These are phyloP conservation scores for Eupeodes luniger DNA, from an alignment of 2,888 invertebrate genomes.

Conservation along the genomic window DNA sequence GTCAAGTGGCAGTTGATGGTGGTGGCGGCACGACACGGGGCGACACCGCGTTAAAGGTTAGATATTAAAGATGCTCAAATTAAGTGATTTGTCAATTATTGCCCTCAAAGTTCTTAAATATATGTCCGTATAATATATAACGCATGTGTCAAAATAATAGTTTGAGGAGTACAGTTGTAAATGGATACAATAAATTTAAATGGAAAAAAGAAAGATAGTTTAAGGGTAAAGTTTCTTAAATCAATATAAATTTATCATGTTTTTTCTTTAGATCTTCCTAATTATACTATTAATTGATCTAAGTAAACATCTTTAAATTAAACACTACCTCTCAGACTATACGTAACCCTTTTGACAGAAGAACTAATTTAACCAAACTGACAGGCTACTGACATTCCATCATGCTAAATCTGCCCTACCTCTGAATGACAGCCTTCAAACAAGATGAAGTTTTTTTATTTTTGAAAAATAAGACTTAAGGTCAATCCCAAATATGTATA, in stretches of 20 bases:
- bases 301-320: too few species aligned
- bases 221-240: too few species aligned
- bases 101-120: slow-evolving; percentile 14
- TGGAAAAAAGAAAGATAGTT: too few species aligned
- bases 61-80: slow-evolving; percentile 40
- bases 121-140: not conserved
- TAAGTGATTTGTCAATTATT: slow-evolving; percentile 49
- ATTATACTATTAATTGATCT: too few species aligned
- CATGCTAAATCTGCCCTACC: slow-evolving; percentile 22
- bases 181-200: not conserved
- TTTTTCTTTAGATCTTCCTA: too few species aligned
- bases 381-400: slow-evolving; percentile 10
- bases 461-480: slow-evolving; percentile 10
- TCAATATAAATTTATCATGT: too few species aligned
- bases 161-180: not conserved
- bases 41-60: not conserved
- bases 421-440: slow-evolving; percentile 4
- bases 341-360: not conserved
- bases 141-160: not conserved
- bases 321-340: not conserved
- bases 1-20: slow-evolving; percentile 37
- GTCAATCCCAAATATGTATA: slow-evolving; percentile 27
- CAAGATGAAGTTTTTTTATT: slow-evolving; percentile 36
- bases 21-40: not conserved
- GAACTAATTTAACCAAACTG: slow-evolving; percentile 2